These are phyloP conservation scores for Ephestia elutella DNA, from an alignment of 1,140 invertebrate species.

Conservation along the genomic window DNA sequence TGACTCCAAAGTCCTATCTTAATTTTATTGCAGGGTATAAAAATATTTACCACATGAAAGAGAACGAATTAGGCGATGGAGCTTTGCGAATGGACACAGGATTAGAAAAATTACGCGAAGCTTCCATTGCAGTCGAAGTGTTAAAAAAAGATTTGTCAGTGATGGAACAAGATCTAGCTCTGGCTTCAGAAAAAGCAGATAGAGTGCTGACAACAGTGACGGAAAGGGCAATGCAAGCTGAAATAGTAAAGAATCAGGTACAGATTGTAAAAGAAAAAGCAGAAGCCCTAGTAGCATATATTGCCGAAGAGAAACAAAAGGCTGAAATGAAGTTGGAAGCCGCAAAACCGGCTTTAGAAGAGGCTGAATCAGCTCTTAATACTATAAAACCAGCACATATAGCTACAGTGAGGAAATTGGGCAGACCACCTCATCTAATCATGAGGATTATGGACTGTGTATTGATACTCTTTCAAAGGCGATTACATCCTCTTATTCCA, in stretches of 20 bases:
- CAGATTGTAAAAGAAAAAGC: conserved; percentile 97
- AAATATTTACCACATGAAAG: conserved; percentile 92
- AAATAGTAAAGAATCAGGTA: conserved; percentile 96
- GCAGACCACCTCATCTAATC: conserved; percentile 95
- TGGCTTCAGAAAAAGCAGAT: conserved; percentile 92
- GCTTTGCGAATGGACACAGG: conserved; percentile 95
- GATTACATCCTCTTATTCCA: conserved; percentile 85
- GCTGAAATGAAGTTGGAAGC: conserved; percentile 94
- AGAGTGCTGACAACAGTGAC: conserved; percentile 90
- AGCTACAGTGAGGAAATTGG: conserved; percentile 95
- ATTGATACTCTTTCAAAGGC: conserved; percentile 92
- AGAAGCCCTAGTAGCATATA: conserved; percentile 90
- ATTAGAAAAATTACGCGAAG: conserved; percentile 94
- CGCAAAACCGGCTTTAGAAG: conserved; percentile 92
- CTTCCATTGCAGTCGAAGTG: conserved; percentile 91
- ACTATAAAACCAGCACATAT: conserved; percentile 98
- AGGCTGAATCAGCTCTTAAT: conserved; percentile 95
- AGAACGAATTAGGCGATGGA: conserved; percentile 90
- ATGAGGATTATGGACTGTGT: conserved; percentile 99
- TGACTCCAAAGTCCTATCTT: conserved; percentile 97
- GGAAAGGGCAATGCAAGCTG: conserved; percentile 93
- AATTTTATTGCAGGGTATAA: conserved; percentile 97
- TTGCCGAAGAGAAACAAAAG: conserved; percentile 92
- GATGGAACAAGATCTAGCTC: conserved; percentile 94
- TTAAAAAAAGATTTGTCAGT: conserved; percentile 93